Percentiles rank a stretch among this genome's conserved stretches.
Evolutionary conservation across 1,140 invertebrate species (phyloP).

Genomic region (Macrosteles quadrilineatus): DNA sequence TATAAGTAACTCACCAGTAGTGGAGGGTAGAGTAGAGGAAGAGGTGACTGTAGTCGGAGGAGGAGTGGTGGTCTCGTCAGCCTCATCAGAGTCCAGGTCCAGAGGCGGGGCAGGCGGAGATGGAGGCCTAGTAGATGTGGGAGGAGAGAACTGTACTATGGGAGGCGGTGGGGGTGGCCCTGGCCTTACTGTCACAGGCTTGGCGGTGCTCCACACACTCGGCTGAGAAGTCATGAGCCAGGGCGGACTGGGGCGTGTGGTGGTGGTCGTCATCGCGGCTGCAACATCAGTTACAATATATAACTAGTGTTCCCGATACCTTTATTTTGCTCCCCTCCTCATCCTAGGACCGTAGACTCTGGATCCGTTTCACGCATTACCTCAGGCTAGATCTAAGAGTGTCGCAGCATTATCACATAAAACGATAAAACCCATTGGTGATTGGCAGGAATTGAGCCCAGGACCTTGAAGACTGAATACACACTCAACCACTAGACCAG

Average conservation of each 20-base stretch:
- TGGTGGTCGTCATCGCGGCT: slow-evolving; percentile 79
- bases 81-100: neutral
- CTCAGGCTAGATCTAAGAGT: no score
- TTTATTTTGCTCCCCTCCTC: no score
- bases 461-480: no score
- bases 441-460: no score
- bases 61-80: slow-evolving; percentile 21
- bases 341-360: no score
- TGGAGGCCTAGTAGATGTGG: slow-evolving; percentile 31
- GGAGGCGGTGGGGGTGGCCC: slow-evolving; percentile 44
- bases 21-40: slow-evolving; percentile 40
- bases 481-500: no score
- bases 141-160: slow-evolving; percentile 46
- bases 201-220: slow-evolving; percentile 67
- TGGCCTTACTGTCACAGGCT: slow-evolving; percentile 58
- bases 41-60: slow-evolving; percentile 34
- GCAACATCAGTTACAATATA: no score
- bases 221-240: slow-evolving; percentile 80
- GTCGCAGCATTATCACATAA: no score
- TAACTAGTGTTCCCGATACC: slow-evolving; percentile 39
- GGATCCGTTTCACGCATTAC: neutral
- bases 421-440: no score
- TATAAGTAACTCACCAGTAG: neutral
- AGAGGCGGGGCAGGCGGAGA: slow-evolving; percentile 18
- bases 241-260: slow-evolving; percentile 77